These are phyloP conservation scores for Penaeus indicus DNA, from an alignment of 1,140 invertebrate genomes.

Conservation along the genomic window DNA sequence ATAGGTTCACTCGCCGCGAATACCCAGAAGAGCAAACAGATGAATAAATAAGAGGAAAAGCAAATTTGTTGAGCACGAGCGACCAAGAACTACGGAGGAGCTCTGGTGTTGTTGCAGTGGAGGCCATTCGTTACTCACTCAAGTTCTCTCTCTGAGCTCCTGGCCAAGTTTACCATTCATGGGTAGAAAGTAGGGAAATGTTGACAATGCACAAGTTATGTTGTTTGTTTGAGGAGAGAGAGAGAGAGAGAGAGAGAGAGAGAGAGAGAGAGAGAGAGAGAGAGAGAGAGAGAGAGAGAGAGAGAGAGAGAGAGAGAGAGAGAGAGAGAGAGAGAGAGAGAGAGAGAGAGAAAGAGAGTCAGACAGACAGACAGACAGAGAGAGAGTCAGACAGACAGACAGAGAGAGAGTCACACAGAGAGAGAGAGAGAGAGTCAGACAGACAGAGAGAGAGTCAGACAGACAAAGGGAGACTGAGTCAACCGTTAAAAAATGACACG, in stretches of 20 bases:
- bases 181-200: not conserved
- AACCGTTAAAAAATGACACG: too few species aligned
- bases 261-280: not conserved
- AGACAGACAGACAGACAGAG: not conserved
- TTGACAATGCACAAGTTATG: not conserved
- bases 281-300: not conserved
- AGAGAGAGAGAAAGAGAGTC: not conserved
- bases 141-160: too few species aligned
- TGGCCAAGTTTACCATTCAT: too few species aligned
- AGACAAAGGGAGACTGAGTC: not conserved
- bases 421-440: constrained; percentile 6
- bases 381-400: not conserved
- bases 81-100: too few species aligned
- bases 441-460: not conserved
- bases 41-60: too few species aligned
- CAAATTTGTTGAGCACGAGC: too few species aligned
- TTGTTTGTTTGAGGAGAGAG: not conserved
- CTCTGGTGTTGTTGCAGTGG: too few species aligned
- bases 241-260: constrained; percentile 15
- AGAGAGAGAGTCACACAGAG: not conserved
- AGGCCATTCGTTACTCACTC: too few species aligned
- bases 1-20: too few species aligned
- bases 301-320: not conserved
- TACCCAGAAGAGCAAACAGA: too few species aligned
- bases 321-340: not conserved